Base-by-base conservation (phyloP, 2,888 invertebrate species). In the Neelides folsomi region DNA sequence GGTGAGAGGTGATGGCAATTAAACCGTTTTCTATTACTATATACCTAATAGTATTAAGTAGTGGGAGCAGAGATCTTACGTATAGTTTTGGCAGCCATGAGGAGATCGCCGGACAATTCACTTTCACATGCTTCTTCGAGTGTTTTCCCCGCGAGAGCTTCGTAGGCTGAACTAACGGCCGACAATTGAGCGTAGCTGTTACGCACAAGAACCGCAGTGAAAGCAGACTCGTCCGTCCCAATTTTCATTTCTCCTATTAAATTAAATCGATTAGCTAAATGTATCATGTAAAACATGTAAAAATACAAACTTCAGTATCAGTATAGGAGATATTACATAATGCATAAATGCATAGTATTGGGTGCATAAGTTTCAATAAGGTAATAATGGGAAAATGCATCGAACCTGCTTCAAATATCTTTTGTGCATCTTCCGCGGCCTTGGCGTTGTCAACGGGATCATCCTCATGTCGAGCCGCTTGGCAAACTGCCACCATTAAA, bases 161-260 rank as follows among this genome's bases (percentile, higher is more conserved):
- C 49, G 54, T 64, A 64, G 64, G 43, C 63, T 18, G 44, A 39
- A 45, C 53, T 56, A 38, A 64, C 56, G 42, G 59, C 60, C 8
- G 47, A 59, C 45, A 73, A 65, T 59, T 73, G 73, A 10, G 68
- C 68, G 55, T 66, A 72, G 58, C 71, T 71, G 60, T 71, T 70
- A 1, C 71, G 59, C 6, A 69, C 69, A 58, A 73, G 61, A 12
- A 71, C 66, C 41, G 63, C 56, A 46, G 71, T 67, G 61, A 73
- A 69, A 20, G 64, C 58, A 6, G 66, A 66, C 56, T 69, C 69
- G 56, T 69, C 68, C 7, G 72, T 73, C 19, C 72, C 68, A 15
- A 64, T 53, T 54, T 64, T 64, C n/a, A 65, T 60, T 47, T 65
- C 67, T 51, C 67, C 67, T 67, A 54, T 50, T 38, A 47, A 35